Evolutionary conservation across 2,888 invertebrate genomes (phyloP), one percentile per base, ranked within the genome.

Genomic region (Clunio marinus): DNA sequence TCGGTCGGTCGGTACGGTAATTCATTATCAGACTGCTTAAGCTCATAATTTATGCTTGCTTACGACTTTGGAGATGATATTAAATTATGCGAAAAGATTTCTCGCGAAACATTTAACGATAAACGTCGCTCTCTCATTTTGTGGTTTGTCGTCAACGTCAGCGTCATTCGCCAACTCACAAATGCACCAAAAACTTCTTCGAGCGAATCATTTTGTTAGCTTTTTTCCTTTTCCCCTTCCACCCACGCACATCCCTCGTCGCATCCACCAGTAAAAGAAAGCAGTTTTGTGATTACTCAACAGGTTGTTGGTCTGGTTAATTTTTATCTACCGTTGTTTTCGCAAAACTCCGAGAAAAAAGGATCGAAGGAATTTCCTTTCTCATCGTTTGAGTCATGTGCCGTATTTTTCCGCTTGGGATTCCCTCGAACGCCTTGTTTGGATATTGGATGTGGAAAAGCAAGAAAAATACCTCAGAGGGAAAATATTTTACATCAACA

Each of bases 311-410:
- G n/a, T n/a, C n/a, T n/a, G 41, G 41, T 41, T 41, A 41, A 41
- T 15, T 41, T 41, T 41, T 41, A 41, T 41, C 41, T 41, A 15
- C 4, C 41, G 41, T 41, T 41, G 7, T 13, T 41, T 10, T 41
- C n/a, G 2, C n/a, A 41, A 41, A 10, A 41, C 10, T n/a, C 41
- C n/a, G 41, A 41, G 41, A 15, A 41, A 41, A 41, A 41, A 41
- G 41, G 41, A n/a, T 41, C 41, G 41, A 41, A 41, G 41, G 41
- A 41, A 41, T 41, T 41, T 41, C 41, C 41, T 41, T 41, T 41
- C 41, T 41, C 41, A n/a, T 41, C n/a, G 41, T 15, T 41, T n/a
- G 41, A 41, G 41, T 41, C 41, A 10, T 41, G 2, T 41, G 41
- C 41, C 41, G 4, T 41, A 5, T 41, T 41, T 41, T 41, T 15